Evolutionary conservation across 2,888 invertebrate species (phyloP).

Genomic region (Drosophila helvetica): DNA sequence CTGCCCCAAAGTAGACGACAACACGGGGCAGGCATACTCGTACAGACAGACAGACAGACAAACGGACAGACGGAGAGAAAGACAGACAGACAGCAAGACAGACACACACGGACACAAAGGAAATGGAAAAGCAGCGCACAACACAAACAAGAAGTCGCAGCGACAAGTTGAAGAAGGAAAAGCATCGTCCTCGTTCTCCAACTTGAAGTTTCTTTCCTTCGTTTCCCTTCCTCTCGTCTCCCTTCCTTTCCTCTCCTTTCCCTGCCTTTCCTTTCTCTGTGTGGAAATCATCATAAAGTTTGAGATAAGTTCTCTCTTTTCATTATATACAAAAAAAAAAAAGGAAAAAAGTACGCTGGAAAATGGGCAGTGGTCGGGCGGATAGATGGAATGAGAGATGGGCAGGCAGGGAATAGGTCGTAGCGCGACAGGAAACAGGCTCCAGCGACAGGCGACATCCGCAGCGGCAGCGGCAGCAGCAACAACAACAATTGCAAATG

Average conservation of each 20-base stretch:
- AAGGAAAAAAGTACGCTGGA: slow-evolving; percentile 33
- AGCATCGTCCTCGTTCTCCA: slow-evolving; percentile 48
- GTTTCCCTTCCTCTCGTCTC: background rate
- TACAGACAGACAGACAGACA: slow-evolving; percentile 10
- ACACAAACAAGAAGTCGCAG: slow-evolving; percentile 67
- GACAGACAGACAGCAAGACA: slow-evolving; percentile 19
- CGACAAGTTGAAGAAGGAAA: slow-evolving; percentile 73
- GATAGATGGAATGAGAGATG: background rate
- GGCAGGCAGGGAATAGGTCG: slow-evolving; percentile 39
- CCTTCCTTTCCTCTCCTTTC: background rate
- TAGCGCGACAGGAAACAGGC: slow-evolving; percentile 69
- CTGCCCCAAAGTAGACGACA: slow-evolving; percentile 53
- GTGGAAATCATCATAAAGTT: slow-evolving; percentile 80
- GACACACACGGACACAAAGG: slow-evolving; percentile 61
- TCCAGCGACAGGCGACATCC: slow-evolving; percentile 57
- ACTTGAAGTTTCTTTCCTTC: slow-evolving; percentile 44
- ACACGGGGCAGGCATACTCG: background rate
- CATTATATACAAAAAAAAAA: slow-evolving; percentile 59
- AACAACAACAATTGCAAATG: slow-evolving; percentile 39
- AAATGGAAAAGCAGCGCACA: slow-evolving; percentile 72
- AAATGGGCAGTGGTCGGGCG: slow-evolving; percentile 57
- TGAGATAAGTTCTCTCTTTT: slow-evolving; percentile 80
- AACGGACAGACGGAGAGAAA: slow-evolving; percentile 15
- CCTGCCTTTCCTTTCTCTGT: slow-evolving; percentile 31
- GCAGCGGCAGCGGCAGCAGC: slow-evolving; percentile 15